Evolutionary conservation across 2,888 invertebrate species (phyloP), one percentile per base, ranked within the genome.

Genomic region (Calliopum simillimum): DNA sequence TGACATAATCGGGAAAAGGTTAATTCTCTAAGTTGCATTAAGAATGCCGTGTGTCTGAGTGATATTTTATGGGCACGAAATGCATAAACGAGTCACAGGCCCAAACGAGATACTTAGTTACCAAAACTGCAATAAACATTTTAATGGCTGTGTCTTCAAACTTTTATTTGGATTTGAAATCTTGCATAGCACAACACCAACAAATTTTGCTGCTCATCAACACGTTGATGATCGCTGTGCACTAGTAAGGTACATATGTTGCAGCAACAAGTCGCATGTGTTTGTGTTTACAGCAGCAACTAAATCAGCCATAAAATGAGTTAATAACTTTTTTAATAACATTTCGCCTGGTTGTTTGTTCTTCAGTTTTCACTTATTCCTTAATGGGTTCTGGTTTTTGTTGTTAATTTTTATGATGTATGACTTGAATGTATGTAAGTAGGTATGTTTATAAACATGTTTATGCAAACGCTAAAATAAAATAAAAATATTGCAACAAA

Each of bases 251-350:
- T 61, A 44, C 21, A 47, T 46, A 61, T 61, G 61, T 61, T 61
- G 61, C 47, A 21, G 44, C 61, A 46, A 16, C 21, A 58, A 33
- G 33, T 33, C 16, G 21, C 21, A 12, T 44, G 21, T 23, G 19
- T 61, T 13, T 23, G 44, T 12, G 21, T 21, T 25, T 43, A 21
- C 43, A 58, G 46, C 51, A 51, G 62, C 59, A 58, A 59, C 56
- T 65, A 61, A 12, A 33, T 47, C 51, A 65, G 68, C 75, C 74
- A 76, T 77, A 74, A 76, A 77, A 77, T 77, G 75, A 76, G 75
- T 75, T 76, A 76, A 76, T 76, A 76, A 76, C 76, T 77, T 76
- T 69, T 73, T 77, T 74, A n/a, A 75, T 67, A 65, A 33, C 33
- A 33, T 19, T 55, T 33, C 43, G 16, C 21, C 44, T 21, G 4